phyloP scores from a whole-genome alignment of 2,113 vertebrate species.

The Pedionomus torquatus region DNA sequence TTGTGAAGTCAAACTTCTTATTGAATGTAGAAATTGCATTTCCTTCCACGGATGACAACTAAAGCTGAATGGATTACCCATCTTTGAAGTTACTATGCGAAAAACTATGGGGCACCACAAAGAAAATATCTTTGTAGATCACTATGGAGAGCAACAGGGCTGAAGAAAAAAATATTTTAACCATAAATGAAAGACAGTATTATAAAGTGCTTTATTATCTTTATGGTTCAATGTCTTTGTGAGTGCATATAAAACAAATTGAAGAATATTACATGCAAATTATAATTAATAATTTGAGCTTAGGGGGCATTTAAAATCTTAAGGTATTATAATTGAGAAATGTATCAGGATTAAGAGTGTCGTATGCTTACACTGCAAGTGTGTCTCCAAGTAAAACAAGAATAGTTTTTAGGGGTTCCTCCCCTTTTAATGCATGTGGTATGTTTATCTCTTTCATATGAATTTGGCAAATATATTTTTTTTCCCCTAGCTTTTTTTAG shows the following conservation, averaged over 20 bases:
- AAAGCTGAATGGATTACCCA: background rate
- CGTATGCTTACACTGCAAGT: background rate
- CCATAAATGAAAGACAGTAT: background rate
- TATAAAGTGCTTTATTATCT: background rate
- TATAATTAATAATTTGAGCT: background rate
- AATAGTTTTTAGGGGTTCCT: constrained; percentile 25
- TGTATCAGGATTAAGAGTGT: background rate
- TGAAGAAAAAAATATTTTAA: background rate
- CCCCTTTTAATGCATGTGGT: constrained; percentile 38
- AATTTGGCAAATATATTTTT: background rate
- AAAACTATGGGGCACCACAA: background rate
- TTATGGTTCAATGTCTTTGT: background rate
- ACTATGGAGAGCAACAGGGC: background rate
- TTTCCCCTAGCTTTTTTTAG: constrained; percentile 28
- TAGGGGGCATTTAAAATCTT: background rate
- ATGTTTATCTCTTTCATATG: constrained; percentile 39
- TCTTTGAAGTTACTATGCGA: background rate
- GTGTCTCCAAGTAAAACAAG: constrained; percentile 16
- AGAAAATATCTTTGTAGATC: background rate
- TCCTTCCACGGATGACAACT: background rate
- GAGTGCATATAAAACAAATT: background rate
- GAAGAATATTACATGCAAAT: background rate
- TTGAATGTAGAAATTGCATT: background rate
- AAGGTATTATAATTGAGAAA: background rate
- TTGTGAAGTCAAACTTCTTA: background rate